These are phyloP conservation scores for Notolabrus celidotus DNA, from an alignment of 2,797 vertebrate species.

Conservation along the genomic window DNA sequence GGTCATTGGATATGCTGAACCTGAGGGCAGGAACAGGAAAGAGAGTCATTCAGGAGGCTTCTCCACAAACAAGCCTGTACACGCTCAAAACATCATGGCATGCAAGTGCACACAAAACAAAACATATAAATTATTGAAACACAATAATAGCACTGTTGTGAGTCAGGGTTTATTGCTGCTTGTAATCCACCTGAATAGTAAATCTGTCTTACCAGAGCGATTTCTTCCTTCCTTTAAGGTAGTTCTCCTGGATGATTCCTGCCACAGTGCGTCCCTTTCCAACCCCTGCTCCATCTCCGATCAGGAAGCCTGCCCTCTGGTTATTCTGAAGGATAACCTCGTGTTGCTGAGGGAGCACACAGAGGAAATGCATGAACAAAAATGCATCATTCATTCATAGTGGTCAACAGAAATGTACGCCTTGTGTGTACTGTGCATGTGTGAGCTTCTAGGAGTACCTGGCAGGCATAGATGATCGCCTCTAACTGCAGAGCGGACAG, in stretches of 20 bases:
- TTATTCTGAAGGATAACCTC: slow-evolving; percentile 94
- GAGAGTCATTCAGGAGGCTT: slow-evolving; percentile 29
- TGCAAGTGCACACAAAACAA: slow-evolving; percentile 13
- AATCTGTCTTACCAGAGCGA: slow-evolving; percentile 90
- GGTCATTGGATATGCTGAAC: slow-evolving; percentile 99
- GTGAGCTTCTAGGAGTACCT: slow-evolving; percentile 83
- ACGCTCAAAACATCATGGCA: slow-evolving; percentile 8
- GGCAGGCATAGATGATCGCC: slow-evolving; percentile 96
- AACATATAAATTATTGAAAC: slow-evolving; percentile 19
- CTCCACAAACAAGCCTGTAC: slow-evolving; percentile 27
- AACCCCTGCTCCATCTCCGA: slow-evolving; percentile 95
- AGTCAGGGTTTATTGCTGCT: slow-evolving; percentile 2
- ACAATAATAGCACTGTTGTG: not conserved
- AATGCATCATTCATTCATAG: slow-evolving; percentile 1
- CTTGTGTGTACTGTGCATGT: too few relatives aligned
- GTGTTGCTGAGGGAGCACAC: slow-evolving; percentile 89
- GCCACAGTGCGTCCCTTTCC: slow-evolving; percentile 98
- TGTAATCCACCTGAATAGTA: not conserved
- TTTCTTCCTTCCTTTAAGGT: slow-evolving; percentile 93
- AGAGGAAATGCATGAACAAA: slow-evolving; percentile 16
- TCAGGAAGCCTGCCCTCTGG: slow-evolving; percentile 96
- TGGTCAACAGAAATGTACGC: not conserved
- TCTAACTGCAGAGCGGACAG: slow-evolving; percentile 97
- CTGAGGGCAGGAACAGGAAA: slow-evolving; percentile 77
- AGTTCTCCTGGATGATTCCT: slow-evolving; percentile 96